Evolutionary conservation across 2,888 invertebrate genomes (phyloP).

Genomic region (Schizotus pectinicornis): DNA sequence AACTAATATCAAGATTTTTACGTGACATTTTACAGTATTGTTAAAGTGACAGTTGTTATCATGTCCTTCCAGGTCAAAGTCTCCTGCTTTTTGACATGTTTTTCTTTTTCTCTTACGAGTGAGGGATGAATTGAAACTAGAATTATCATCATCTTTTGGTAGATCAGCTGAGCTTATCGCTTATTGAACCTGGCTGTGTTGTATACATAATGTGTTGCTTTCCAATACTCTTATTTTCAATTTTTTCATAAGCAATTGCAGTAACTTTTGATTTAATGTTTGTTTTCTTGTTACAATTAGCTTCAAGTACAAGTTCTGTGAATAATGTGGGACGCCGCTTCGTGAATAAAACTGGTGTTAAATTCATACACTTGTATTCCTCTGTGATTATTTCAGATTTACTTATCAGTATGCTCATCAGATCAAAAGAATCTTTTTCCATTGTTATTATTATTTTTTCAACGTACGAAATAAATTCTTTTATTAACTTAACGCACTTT

Average conservation of each 20-base stretch:
- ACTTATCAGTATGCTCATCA: slow-evolving; percentile 18
- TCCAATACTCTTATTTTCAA: slow-evolving; percentile 7
- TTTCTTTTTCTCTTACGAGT: slow-evolving; percentile 8
- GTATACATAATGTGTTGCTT: slow-evolving; percentile 15
- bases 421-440: slow-evolving; percentile 15
- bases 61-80: slow-evolving; percentile 6
- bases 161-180: slow-evolving; percentile 6
- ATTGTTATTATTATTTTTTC: slow-evolving; percentile 20
- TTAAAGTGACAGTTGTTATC: background rate
- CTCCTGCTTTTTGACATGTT: slow-evolving; percentile 12
- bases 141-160: slow-evolving; percentile 10
- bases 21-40: slow-evolving; percentile 7
- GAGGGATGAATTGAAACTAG: slow-evolving; percentile 3
- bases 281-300: slow-evolving; percentile 5
- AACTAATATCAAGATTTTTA: slow-evolving; percentile 8
- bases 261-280: slow-evolving; percentile 2
- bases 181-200: slow-evolving; percentile 11
- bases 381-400: slow-evolving; percentile 19
- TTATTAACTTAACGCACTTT: slow-evolving; percentile 16
- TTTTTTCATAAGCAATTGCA: slow-evolving; percentile 9
- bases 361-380: slow-evolving; percentile 18
- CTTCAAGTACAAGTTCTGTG: slow-evolving; percentile 7
- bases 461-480: slow-evolving; percentile 17
- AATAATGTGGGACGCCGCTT: slow-evolving; percentile 3
- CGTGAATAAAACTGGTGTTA: slow-evolving; percentile 19